Percentiles rank a stretch among this genome's conserved stretches.
Evolutionary conservation across 2,113 vertebrate species (phyloP).

Genomic region (Tinamus guttatus): DNA sequence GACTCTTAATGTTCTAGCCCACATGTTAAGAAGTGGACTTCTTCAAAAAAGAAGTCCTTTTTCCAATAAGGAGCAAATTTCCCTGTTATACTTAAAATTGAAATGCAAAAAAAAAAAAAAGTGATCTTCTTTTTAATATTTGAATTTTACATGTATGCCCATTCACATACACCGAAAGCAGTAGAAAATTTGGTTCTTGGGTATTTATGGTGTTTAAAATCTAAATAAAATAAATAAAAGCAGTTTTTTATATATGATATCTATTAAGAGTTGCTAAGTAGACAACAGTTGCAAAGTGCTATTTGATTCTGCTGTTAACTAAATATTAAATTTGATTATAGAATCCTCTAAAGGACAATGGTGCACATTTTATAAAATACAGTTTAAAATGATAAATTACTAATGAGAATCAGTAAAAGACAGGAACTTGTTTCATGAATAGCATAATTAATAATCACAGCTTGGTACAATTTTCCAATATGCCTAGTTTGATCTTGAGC

Average conservation of each 20-base stretch:
- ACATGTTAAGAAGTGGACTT: neutral
- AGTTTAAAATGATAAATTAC: neutral
- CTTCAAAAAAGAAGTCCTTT: neutral
- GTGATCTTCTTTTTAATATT: neutral
- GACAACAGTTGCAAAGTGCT: neutral
- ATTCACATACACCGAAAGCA: neutral
- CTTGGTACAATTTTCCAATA: slow-evolving; percentile 7
- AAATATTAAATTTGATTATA: neutral
- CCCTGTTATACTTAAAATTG: neutral
- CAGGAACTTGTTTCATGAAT: neutral
- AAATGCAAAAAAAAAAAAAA: neutral
- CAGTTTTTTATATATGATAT: neutral
- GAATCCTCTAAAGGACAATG: neutral
- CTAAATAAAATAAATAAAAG: neutral
- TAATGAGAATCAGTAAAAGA: neutral
- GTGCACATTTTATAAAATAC: neutral
- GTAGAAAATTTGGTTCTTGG: neutral
- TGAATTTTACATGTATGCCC: neutral
- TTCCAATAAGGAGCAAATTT: neutral
- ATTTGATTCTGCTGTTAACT: neutral
- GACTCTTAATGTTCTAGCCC: neutral
- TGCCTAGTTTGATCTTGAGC: slow-evolving; percentile 30
- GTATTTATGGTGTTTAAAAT: neutral
- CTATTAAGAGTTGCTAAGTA: neutral
- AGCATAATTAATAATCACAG: slow-evolving; percentile 50